These are phyloP conservation scores for Mixornis gularis DNA, from an alignment of 2,113 vertebrate genomes.

Conservation along the genomic window DNA sequence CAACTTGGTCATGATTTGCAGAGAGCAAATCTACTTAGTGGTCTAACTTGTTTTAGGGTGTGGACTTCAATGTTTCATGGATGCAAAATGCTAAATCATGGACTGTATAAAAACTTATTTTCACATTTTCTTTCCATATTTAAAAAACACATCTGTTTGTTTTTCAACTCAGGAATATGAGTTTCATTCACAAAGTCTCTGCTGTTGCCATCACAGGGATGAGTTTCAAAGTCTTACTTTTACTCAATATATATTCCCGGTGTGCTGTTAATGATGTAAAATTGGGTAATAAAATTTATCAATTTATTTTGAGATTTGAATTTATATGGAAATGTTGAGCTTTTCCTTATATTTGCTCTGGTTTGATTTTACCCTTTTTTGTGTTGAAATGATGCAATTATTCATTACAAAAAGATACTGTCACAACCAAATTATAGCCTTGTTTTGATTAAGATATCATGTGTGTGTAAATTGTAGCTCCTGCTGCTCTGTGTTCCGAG, in stretches of 20 bases:
- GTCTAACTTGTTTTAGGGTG: background rate
- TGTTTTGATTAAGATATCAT: background rate
- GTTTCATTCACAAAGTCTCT: background rate
- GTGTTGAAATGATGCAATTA: background rate
- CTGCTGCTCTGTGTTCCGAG: background rate
- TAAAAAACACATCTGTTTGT: background rate
- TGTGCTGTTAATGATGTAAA: background rate
- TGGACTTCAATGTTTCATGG: background rate
- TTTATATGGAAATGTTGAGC: background rate
- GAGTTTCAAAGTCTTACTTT: background rate
- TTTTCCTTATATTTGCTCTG: background rate
- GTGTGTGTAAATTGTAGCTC: background rate
- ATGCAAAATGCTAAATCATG: background rate
- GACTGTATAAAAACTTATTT: background rate
- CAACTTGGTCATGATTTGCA: background rate
- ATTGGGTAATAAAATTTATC: background rate
- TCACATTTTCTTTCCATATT: background rate
- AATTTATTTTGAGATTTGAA: background rate
- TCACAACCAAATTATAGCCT: background rate
- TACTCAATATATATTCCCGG: background rate
- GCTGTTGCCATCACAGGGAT: background rate
- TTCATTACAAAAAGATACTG: background rate
- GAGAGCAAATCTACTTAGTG: background rate
- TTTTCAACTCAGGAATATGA: background rate
- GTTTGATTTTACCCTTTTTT: background rate